These are phyloP conservation scores for Cheilosia grossa DNA, from an alignment of 2,888 invertebrate genomes.

Conservation along the genomic window DNA sequence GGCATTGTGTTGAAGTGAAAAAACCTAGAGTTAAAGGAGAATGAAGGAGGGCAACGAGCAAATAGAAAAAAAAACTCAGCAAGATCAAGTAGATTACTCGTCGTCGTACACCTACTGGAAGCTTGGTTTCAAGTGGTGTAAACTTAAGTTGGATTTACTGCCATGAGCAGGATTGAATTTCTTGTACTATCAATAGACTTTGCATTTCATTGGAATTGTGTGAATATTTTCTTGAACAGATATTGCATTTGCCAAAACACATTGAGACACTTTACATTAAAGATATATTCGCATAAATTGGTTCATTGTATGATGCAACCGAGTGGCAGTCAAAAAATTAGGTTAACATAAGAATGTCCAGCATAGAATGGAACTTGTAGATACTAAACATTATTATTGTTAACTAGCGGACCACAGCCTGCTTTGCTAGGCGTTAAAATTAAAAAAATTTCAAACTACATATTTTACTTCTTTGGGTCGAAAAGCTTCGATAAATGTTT, in stretches of 20 bases:
- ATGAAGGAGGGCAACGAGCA: slow-evolving; percentile 3
- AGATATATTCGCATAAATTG: neutral
- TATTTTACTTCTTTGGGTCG: no score
- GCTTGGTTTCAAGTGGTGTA: slow-evolving; percentile 60
- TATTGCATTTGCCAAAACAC: slow-evolving; percentile 23
- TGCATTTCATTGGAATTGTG: slow-evolving; percentile 40
- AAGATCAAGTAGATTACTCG: slow-evolving; percentile 63
- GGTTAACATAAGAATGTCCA: no score
- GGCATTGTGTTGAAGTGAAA: slow-evolving; percentile 56
- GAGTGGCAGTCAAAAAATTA: neutral
- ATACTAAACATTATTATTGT: no score
- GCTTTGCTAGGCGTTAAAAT: no score
- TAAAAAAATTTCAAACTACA: no score
- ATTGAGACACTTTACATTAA: neutral
- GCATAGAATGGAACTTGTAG: no score
- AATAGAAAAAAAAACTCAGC: slow-evolving; percentile 34
- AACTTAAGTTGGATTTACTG: slow-evolving; percentile 59
- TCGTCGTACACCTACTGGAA: slow-evolving; percentile 43
- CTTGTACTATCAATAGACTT: slow-evolving; percentile 49
- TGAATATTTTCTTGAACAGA: slow-evolving; percentile 8
- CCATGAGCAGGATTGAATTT: slow-evolving; percentile 48
- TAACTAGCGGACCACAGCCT: no score
- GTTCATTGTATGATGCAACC: slow-evolving; percentile 22
- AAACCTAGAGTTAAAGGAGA: slow-evolving; percentile 33
- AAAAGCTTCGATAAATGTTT: no score